Evolutionary conservation across 2,113 vertebrate genomes (phyloP), one percentile per base, ranked within the genome.

Genomic region (Columbina picui): DNA sequence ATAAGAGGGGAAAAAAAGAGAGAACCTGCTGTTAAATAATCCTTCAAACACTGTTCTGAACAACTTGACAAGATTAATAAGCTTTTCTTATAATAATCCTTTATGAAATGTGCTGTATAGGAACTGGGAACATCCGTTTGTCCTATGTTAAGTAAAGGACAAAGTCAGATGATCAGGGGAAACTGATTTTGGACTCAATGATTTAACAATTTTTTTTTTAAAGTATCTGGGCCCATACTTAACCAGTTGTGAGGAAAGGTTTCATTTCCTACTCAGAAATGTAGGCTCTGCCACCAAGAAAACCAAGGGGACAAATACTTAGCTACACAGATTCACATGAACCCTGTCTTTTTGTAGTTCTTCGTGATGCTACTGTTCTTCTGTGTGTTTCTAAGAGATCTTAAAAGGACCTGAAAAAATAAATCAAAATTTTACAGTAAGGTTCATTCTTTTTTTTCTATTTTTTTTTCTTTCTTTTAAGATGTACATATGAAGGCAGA

Each of bases 11-110:
- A 16, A 21, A 2, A 34, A 64, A 67, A 57, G 26, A 61, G 56
- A 81, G 47, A 84, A 41, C 80, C 84, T 89, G 89, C 87, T 91
- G 87, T 82, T 92, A 89, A 94, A 84, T 87, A 94, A 94, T 87
- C 80, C 91, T 87, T 78, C 12, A 3, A 67, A 71, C 23, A 49
- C 22, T 52, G 60, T 49, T 94, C 74, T 82, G 69, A 81, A 87
- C 69, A 96, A 91, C 10, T 71, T 70, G 77, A 89, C 84, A 84
- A 82, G 91, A 91, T 97, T 84, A 97, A 89, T 87, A 84, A 91
- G 77, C 65, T 94, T 89, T 92, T 56, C 87, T 91, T 21, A 52
- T 91, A 56, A 89, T 92, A 91, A 91, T 63, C 43, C 73, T 47
- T 47, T 70, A 74, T 12, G 86, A 94, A 95, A 85, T 39, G 78